A percentile compares a stretch with the other conserved stretches of the same genome.
phyloP scores from a whole-genome alignment of 2,113 vertebrate species.

The Catharus fuscescens region DNA sequence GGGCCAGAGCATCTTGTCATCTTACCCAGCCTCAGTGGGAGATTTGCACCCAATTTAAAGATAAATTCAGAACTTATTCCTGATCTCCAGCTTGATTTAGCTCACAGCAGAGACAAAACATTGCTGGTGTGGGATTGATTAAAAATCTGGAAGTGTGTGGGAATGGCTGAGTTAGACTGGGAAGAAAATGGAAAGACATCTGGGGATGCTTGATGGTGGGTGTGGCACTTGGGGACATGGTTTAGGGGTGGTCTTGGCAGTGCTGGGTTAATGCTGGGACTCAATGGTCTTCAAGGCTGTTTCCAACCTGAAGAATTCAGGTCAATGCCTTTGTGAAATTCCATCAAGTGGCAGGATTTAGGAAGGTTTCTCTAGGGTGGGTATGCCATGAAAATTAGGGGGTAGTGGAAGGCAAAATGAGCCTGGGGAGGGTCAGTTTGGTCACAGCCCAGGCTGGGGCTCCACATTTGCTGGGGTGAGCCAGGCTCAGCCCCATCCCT shows the following conservation, averaged over 20 bases:
- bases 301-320: background rate
- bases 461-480: background rate
- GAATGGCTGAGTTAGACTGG: background rate
- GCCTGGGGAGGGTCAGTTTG: background rate
- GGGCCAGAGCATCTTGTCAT: background rate
- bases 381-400: background rate
- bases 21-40: background rate
- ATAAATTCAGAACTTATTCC: background rate
- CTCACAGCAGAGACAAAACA: rapidly evolving
- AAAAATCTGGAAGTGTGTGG: background rate
- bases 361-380: background rate
- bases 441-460: background rate
- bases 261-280: background rate
- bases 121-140: background rate
- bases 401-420: background rate
- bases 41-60: background rate
- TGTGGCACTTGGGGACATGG: background rate
- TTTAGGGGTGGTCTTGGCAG: background rate
- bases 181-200: background rate
- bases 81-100: background rate
- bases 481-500: background rate
- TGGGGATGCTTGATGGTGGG: background rate
- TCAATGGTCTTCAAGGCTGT: background rate
- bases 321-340: rapidly evolving
- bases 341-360: background rate